Percentiles rank a stretch among this genome's conserved stretches.
Evolutionary conservation across 2,113 vertebrate genomes (phyloP).

Genomic region (Macrotus californicus): DNA sequence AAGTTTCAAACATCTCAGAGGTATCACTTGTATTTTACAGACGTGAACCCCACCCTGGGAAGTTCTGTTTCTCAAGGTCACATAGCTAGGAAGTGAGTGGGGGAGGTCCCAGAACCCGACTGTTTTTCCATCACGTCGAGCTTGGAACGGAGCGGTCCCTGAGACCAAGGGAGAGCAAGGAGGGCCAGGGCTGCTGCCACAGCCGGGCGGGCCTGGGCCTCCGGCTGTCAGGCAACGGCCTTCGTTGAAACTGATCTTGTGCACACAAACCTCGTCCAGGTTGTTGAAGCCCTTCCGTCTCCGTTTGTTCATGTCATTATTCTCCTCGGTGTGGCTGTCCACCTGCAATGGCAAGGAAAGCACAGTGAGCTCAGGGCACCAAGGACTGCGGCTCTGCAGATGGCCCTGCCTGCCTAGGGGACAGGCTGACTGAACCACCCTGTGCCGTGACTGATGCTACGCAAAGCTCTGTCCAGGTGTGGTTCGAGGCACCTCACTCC

Average conservation of each 20-base stretch:
- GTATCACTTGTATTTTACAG: not conserved
- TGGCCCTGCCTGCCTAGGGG: not conserved
- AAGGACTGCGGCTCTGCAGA: not conserved
- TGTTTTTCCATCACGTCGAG: not conserved
- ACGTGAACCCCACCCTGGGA: not conserved
- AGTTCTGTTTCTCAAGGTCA: not conserved
- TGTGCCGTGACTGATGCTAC: not conserved
- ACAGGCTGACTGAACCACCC: rapidly evolving
- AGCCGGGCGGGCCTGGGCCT: not conserved
- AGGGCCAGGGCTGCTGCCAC: rapidly evolving
- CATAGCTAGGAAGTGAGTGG: not conserved
- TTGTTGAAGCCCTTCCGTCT: slow-evolving; percentile 84
- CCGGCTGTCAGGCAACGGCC: not conserved
- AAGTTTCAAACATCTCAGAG: not conserved
- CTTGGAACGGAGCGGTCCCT: not conserved
- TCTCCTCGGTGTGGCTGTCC: slow-evolving; percentile 86
- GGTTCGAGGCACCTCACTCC: not conserved
- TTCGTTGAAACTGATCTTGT: not conserved
- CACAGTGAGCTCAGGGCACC: not conserved
- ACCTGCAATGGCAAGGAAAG: slow-evolving; percentile 77
- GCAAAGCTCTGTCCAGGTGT: not conserved
- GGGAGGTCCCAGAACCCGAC: rapidly evolving
- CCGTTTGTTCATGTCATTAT: slow-evolving; percentile 89
- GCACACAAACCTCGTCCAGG: slow-evolving; percentile 88
- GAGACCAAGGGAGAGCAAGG: not conserved